Evolutionary conservation across 1,140 invertebrate genomes (phyloP).

Genomic region (Anoplophora glabripennis): DNA sequence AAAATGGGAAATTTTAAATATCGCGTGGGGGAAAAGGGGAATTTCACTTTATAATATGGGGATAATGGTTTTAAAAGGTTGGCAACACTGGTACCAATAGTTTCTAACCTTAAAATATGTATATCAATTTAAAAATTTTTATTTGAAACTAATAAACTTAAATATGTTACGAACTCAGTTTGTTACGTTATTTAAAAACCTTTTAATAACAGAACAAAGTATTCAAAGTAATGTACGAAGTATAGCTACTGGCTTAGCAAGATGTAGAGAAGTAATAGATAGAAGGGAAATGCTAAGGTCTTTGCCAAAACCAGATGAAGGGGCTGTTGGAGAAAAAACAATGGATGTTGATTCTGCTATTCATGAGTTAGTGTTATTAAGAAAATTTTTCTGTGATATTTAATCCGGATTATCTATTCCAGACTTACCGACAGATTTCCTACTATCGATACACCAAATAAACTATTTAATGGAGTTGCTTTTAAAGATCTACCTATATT

Average conservation of each 20-base stretch:
- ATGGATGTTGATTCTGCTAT: conserved; percentile 58
- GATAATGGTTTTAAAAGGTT: no score
- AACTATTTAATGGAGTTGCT: conserved; percentile 72
- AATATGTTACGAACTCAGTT: not conserved
- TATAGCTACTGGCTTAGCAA: conserved; percentile 24
- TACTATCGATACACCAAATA: conserved; percentile 65
- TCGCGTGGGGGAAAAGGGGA: no score
- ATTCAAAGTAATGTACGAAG: conserved; percentile 3
- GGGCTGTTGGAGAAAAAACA: conserved; percentile 63
- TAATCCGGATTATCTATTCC: conserved; percentile 41
- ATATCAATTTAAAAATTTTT: no score
- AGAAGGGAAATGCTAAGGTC: conserved; percentile 56
- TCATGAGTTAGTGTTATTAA: conserved; percentile 39
- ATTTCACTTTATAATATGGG: no score
- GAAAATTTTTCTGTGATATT: conserved; percentile 2
- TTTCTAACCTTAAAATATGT: no score
- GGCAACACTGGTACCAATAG: no score
- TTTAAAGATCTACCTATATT: conserved; percentile 80
- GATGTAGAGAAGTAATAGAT: conserved; percentile 54
- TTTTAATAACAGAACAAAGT: not conserved
- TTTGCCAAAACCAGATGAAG: conserved; percentile 61
- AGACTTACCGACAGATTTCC: conserved; percentile 73
- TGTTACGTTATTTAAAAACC: not conserved
- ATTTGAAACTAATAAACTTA: no score
- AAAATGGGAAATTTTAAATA: no score